These are phyloP conservation scores for Syngnathus typhle DNA, from an alignment of 2,113 vertebrate species.

Conservation along the genomic window DNA sequence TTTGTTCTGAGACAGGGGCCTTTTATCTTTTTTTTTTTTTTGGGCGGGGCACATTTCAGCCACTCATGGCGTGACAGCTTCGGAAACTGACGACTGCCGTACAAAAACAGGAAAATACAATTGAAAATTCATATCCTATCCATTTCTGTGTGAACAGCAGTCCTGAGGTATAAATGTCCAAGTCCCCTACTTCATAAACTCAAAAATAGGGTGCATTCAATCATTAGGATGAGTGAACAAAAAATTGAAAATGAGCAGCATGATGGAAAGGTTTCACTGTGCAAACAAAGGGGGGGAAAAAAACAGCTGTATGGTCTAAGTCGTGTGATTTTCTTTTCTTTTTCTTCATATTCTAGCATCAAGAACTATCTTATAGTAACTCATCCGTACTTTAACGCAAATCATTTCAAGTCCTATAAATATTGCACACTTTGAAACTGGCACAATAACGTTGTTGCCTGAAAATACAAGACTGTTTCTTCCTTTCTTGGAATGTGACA, in stretches of 20 bases:
- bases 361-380: neutral
- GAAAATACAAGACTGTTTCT: neutral
- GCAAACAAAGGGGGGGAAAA: conserved; percentile 7
- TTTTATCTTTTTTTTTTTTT: conserved; percentile 28
- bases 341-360: neutral
- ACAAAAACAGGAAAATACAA: conserved; percentile 9
- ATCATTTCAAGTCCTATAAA: neutral
- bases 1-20: conserved; percentile 15
- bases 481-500: neutral
- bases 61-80: conserved; percentile 11
- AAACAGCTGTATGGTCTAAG: conserved; percentile 13
- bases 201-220: neutral
- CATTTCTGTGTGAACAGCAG: conserved; percentile 20
- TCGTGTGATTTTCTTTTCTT: too few relatives aligned
- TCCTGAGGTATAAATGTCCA: conserved; percentile 51
- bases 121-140: neutral
- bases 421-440: neutral
- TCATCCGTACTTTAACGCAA: neutral
- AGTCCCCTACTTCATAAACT: conserved; percentile 18
- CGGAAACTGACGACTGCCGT: conserved; percentile 1
- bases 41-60: conserved; percentile 34
- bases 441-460: neutral
- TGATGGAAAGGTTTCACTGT: conserved; percentile 20
- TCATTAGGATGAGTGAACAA: conserved; percentile 2
- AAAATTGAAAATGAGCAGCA: conserved; percentile 37